Evolutionary conservation across 2,113 vertebrate genomes (phyloP), one percentile per base, ranked within the genome.

Genomic region (Crypturellus undulatus): DNA sequence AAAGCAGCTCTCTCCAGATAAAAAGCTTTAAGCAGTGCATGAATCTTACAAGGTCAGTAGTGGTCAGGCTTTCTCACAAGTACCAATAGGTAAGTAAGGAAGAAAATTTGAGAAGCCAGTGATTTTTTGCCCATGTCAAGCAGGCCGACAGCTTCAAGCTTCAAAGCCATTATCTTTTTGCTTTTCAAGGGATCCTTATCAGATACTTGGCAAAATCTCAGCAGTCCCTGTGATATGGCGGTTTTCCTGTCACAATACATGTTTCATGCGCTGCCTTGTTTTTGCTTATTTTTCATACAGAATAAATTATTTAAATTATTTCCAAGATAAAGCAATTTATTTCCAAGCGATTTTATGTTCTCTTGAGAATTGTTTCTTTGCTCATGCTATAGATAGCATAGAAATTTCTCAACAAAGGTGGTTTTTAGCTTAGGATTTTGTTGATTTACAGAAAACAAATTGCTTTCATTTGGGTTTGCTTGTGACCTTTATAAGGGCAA

Each of bases 221-320:
- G 9, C 65, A 54, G 51, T 78, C 68, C 16, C 24, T 58, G 40
- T 63, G 54, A 82, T 72, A 87, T 0, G 5, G 56, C 43, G 32
- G 19, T 28, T 87, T 73, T 18, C 40, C 79, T 82, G 24, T 58
- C 70, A 83, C 25, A 21, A 8, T 32, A 51, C 73, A 26, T 62
- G 47, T 70, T 77, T 60, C 76, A 52, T 82, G 79, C 38, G 89
- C 93, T 71, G 43, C 24, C 19, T 59, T 90, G 87, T 77, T 58
- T 93, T 75, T n/a, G 6, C 67, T 77, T 90, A 60, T 96, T 97
- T 97, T 95, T 94, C 38, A 47, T 95, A 80, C 63, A 86, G 56
- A 96, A 79, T 98, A 97, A 97, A 97, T 97, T 97, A 98, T 97
- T 98, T 98, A 97, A 98, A 98, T 97, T 97, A 98, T 98, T 98